phyloP scores from a whole-genome alignment of 30 jellyfish, hydroid and myxozoan species.

The Hydractinia symbiolongicarpus region DNA sequence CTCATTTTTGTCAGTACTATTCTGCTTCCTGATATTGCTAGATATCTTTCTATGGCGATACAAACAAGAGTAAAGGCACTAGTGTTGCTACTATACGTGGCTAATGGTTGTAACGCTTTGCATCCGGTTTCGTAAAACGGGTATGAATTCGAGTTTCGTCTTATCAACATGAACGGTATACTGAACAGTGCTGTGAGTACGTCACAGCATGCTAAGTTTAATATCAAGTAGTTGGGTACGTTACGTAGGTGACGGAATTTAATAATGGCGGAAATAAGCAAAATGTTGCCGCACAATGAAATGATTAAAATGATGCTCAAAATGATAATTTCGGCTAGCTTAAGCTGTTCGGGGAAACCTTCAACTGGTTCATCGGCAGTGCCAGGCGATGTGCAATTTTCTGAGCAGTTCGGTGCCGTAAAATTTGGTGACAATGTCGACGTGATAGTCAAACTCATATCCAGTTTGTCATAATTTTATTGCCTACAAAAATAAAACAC shows the following conservation, averaged over 20 bases:
- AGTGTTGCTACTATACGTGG: conserved; percentile 22
- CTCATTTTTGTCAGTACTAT: background rate
- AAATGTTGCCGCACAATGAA: conserved; percentile 23
- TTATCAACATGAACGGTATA: conserved; percentile 19
- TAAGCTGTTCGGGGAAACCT: background rate
- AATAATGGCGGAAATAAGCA: conserved; percentile 28
- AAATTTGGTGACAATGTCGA: too few relatives aligned
- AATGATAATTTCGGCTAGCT: background rate
- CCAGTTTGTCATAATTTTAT: too few relatives aligned
- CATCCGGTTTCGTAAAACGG: conserved; percentile 33
- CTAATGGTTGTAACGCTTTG: conserved; percentile 24
- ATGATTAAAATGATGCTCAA: conserved; percentile 10
- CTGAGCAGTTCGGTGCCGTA: too few relatives aligned
- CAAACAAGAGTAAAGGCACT: conserved; percentile 30
- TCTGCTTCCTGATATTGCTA: conserved; percentile 20
- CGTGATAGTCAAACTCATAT: too few relatives aligned
- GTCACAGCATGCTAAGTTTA: conserved; percentile 36
- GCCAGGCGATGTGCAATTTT: too few relatives aligned
- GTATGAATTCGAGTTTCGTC: background rate
- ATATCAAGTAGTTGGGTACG: conserved; percentile 26
- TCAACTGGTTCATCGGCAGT: too few relatives aligned
- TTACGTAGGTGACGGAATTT: conserved; percentile 21
- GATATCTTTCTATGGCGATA: conserved; percentile 33
- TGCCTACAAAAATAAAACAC: too few relatives aligned
- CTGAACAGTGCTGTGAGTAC: conserved; percentile 15